Evolutionary conservation across 2,113 vertebrate species (phyloP).

Genomic region (Galeopterus variegatus): DNA sequence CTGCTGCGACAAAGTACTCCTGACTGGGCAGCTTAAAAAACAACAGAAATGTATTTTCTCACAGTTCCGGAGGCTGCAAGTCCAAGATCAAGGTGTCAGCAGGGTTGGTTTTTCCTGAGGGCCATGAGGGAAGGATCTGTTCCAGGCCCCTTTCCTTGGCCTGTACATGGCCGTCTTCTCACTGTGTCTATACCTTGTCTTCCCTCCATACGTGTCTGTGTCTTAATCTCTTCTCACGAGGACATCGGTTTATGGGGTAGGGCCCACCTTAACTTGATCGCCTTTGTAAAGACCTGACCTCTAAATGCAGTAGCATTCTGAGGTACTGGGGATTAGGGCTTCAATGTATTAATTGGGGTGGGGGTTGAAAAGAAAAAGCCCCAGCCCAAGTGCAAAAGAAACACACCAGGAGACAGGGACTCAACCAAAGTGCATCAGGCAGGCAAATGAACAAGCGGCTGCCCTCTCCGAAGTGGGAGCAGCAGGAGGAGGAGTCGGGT

Average conservation of each 20-base stretch:
- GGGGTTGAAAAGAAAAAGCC: too few species aligned
- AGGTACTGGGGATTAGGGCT: too few species aligned
- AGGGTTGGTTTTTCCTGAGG: background rate
- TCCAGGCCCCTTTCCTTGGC: background rate
- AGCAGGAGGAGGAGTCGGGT: too few species aligned
- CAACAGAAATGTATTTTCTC: background rate
- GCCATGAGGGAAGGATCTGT: rapidly evolving
- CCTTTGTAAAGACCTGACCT: background rate
- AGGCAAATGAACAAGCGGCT: too few species aligned
- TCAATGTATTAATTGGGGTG: background rate
- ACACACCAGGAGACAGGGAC: too few species aligned
- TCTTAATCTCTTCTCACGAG: background rate
- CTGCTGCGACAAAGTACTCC: rapidly evolving
- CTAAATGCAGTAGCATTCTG: background rate
- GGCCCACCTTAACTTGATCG: background rate
- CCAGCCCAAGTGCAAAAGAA: too few species aligned
- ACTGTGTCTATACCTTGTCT: rapidly evolving
- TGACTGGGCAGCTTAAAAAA: too few species aligned
- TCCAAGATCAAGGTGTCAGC: background rate
- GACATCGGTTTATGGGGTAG: background rate
- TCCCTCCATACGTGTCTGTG: background rate
- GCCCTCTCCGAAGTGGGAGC: too few species aligned
- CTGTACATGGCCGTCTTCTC: rapidly evolving
- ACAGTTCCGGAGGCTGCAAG: background rate
- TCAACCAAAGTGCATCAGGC: too few species aligned